Evolutionary conservation across 2,888 invertebrate species (phyloP).

Genomic region (Drosophila heteroneura): DNA sequence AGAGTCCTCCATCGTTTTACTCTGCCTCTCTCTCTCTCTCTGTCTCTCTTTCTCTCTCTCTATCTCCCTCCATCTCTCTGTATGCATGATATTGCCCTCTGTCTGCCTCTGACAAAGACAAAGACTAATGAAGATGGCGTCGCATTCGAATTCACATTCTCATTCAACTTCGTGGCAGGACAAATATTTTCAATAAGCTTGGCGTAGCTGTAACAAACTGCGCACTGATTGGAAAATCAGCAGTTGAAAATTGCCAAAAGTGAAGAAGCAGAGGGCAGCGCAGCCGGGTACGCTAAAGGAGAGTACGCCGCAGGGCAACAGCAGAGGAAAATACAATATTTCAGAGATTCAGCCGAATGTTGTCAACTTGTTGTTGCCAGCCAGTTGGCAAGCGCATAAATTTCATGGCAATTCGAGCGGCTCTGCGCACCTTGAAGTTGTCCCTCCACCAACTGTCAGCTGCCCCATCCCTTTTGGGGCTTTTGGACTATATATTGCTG

Average conservation of each 20-base stretch:
- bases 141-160: slow-evolving; percentile 41
- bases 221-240: slow-evolving; percentile 77
- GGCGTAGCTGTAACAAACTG: slow-evolving; percentile 67
- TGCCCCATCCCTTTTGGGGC: neutral
- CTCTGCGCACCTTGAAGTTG: slow-evolving; percentile 64
- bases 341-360: slow-evolving; percentile 59
- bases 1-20: slow-evolving; percentile 4
- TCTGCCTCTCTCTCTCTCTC: neutral
- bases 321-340: slow-evolving; percentile 61
- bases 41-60: neutral
- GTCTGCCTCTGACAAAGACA: slow-evolving; percentile 60
- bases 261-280: slow-evolving; percentile 2
- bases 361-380: slow-evolving; percentile 66
- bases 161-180: slow-evolving; percentile 49
- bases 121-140: slow-evolving; percentile 73
- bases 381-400: slow-evolving; percentile 74
- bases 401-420: slow-evolving; percentile 65
- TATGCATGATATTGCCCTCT: neutral
- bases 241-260: slow-evolving; percentile 67
- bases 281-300: neutral
- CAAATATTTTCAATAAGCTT: slow-evolving; percentile 76
- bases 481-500: slow-evolving; percentile 52
- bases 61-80: neutral
- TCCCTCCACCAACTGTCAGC: slow-evolving; percentile 10
- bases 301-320: neutral